A percentile compares a stretch with the other conserved stretches of the same genome.
These are phyloP conservation scores for Allolobophora icterica DNA, from an alignment of 2,888 invertebrate genomes.

Conservation along the genomic window DNA sequence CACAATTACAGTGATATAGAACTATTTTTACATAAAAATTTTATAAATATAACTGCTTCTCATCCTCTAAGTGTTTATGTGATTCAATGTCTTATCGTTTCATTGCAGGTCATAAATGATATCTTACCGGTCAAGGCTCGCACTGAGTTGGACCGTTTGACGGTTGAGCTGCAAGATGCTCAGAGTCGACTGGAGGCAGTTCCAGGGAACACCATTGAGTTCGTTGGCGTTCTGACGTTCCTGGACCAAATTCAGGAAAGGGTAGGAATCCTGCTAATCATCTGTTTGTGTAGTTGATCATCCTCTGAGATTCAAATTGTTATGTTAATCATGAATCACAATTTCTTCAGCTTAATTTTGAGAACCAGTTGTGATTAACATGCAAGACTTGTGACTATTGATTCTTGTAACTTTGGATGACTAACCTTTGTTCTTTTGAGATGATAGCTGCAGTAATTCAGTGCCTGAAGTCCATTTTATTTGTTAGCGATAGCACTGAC, in stretches of 20 bases:
- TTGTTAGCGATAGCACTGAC: too few species aligned
- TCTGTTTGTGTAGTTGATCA: neutral
- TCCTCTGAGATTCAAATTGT: neutral
- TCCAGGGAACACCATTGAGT: conserved; percentile 77
- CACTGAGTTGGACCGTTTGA: conserved; percentile 62
- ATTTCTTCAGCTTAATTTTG: neutral
- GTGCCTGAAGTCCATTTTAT: too few species aligned
- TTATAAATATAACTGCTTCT: neutral
- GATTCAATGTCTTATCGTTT: too few species aligned
- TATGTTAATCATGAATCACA: neutral
- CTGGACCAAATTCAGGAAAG: conserved; percentile 72
- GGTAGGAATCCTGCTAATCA: conserved; percentile 32
- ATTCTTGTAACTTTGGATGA: too few species aligned
- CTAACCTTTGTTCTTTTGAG: too few species aligned
- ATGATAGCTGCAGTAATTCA: too few species aligned
- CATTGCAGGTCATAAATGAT: conserved; percentile 58
- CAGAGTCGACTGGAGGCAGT: conserved; percentile 73
- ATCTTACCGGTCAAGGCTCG: conserved; percentile 62
- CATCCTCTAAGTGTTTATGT: neutral
- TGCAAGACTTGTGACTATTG: too few species aligned
- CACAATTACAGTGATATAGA: too few species aligned
- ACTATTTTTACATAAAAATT: too few species aligned
- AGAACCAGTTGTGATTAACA: neutral
- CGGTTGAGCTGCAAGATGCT: conserved; percentile 74
- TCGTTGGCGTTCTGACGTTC: conserved; percentile 76